phyloP scores from a whole-genome alignment of 2,888 invertebrate genomes.

The Micropterix aruncella region DNA sequence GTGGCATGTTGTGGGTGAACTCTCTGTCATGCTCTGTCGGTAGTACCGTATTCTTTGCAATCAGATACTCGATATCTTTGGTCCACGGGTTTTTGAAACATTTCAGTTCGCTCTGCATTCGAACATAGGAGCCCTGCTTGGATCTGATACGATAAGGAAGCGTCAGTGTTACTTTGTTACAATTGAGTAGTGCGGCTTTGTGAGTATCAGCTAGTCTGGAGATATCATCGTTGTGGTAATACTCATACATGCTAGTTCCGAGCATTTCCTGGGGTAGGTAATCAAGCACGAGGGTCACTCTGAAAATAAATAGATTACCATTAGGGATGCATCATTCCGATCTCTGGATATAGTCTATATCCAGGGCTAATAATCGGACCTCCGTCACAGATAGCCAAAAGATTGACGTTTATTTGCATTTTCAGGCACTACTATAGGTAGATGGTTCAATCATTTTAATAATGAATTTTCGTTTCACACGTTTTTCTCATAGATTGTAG shows the following conservation, averaged over 20 bases:
- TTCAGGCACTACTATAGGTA: too few species aligned
- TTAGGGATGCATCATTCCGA: too few species aligned
- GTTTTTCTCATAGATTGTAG: too few species aligned
- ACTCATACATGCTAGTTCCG: conserved; percentile 88
- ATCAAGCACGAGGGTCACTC: conserved; percentile 77
- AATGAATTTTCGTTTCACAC: too few species aligned
- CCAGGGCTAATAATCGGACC: too few species aligned
- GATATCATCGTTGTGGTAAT: conserved; percentile 73
- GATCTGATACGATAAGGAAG: conserved; percentile 66
- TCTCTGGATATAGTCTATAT: too few species aligned
- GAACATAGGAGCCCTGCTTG: conserved; percentile 60
- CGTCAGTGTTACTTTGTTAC: conserved; percentile 43
- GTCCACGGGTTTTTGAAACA: conserved; percentile 93
- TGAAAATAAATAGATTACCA: too few species aligned
- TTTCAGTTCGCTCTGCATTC: conserved; percentile 74
- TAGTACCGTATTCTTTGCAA: conserved; percentile 73
- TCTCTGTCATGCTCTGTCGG: conserved; percentile 16
- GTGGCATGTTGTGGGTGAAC: conserved; percentile 21
- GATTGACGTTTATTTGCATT: too few species aligned
- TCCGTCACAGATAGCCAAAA: too few species aligned
- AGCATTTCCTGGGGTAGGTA: conserved; percentile 87
- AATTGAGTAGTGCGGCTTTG: conserved; percentile 56
- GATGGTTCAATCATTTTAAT: too few species aligned
- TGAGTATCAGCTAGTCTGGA: conserved; percentile 69
- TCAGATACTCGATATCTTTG: conserved; percentile 82